Evolutionary conservation across 2,797 vertebrate genomes (phyloP).

Genomic region (Picus viridis): DNA sequence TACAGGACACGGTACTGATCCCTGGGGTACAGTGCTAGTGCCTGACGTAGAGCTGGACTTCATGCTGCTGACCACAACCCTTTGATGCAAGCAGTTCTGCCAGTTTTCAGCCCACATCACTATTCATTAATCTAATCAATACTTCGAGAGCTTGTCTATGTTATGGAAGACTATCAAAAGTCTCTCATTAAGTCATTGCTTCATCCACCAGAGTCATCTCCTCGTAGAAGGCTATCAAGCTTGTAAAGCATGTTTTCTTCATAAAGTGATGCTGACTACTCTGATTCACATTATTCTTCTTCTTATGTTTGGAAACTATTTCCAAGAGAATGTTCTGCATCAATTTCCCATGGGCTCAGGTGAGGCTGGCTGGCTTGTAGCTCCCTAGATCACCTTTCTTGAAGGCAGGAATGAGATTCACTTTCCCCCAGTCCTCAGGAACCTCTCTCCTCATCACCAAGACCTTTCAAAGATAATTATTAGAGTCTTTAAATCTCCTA

Average conservation of each 20-base stretch:
- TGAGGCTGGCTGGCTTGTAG: neutral
- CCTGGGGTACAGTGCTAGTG: accelerated
- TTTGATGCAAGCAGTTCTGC: neutral
- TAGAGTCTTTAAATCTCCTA: constrained; percentile 9
- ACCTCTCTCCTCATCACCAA: neutral
- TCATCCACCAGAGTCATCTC: neutral
- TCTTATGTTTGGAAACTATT: neutral
- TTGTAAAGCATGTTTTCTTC: neutral
- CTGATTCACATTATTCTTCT: neutral
- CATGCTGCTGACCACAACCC: neutral
- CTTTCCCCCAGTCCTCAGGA: neutral
- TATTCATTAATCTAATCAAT: neutral
- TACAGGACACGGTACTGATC: accelerated
- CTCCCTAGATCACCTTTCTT: neutral
- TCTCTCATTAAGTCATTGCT: neutral
- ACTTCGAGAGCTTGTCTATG: neutral
- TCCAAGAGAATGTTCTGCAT: neutral
- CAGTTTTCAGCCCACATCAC: neutral
- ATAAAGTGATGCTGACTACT: neutral
- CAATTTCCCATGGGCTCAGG: neutral
- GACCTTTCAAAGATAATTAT: constrained; percentile 42
- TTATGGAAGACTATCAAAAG: neutral
- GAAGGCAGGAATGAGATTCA: neutral
- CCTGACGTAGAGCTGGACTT: neutral
- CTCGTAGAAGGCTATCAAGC: neutral